A percentile compares a stretch with the other conserved stretches of the same genome.
Evolutionary conservation across 2,797 vertebrate genomes (phyloP).

Genomic region (Salmo trutta): DNA sequence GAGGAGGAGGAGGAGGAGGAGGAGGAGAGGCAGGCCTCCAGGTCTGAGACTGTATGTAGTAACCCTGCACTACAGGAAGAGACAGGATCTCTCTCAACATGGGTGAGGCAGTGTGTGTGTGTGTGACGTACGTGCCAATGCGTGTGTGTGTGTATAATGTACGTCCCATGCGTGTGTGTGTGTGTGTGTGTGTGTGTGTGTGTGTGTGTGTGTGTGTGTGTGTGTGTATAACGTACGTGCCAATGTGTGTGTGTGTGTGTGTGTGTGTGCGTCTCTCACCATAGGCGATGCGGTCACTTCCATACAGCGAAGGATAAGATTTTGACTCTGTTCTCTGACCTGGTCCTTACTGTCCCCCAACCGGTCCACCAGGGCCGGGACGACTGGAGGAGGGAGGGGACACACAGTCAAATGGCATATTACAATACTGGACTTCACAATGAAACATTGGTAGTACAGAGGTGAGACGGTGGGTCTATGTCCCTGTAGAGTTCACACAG

Average conservation of each 20-base stretch:
- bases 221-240: too few species aligned
- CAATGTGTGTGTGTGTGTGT: neutral
- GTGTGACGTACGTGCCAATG: too few species aligned
- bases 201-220: too few species aligned
- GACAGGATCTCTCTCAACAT: neutral
- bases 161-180: too few species aligned
- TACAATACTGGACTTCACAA: neutral
- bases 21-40: neutral
- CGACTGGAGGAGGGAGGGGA: slow-evolving; percentile 69
- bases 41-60: neutral
- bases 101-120: neutral
- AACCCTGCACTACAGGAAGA: neutral
- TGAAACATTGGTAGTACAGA: too few species aligned
- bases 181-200: too few species aligned
- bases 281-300: slow-evolving; percentile 85
- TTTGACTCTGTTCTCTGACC: slow-evolving; percentile 93
- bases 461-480: neutral
- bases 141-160: too few species aligned
- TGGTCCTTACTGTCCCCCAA: slow-evolving; percentile 96
- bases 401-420: neutral
- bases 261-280: slow-evolving; percentile 72
- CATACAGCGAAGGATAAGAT: slow-evolving; percentile 88
- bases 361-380: slow-evolving; percentile 88
- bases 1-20: too few species aligned
- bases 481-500: neutral